phyloP scores from a whole-genome alignment of 2,113 vertebrate species.

The Labeo rohita region DNA sequence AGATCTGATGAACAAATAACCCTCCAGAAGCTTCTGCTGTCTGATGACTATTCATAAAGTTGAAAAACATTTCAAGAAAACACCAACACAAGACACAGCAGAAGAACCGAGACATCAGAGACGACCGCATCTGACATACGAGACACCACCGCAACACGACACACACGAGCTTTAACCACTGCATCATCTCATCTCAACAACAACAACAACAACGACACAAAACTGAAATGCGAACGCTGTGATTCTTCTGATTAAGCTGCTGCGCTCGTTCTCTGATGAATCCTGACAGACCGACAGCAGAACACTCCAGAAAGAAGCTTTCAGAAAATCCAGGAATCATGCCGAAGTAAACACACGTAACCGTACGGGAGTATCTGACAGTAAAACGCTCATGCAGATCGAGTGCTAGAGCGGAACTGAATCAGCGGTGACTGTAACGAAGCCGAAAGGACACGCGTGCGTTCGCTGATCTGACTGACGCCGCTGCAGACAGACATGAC shows the following conservation, averaged over 20 bases:
- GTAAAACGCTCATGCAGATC: not conserved
- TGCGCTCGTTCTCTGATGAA: no score
- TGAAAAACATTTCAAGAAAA: conserved; percentile 10
- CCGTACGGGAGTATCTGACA: not conserved
- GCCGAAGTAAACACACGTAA: not conserved
- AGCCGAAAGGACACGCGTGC: no score
- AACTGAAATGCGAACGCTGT: no score
- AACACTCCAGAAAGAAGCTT: not conserved
- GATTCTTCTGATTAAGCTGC: no score
- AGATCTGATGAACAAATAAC: not conserved
- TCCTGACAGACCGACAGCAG: no score
- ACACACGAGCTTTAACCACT: not conserved
- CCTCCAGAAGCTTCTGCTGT: not conserved
- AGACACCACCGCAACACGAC: not conserved
- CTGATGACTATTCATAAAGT: conserved; percentile 4
- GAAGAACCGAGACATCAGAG: not conserved
- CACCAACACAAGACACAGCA: not conserved
- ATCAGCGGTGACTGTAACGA: not conserved
- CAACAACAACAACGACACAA: no score
- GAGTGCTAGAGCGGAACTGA: not conserved
- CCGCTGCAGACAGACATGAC: not conserved
- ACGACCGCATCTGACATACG: not conserved
- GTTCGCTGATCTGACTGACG: not conserved
- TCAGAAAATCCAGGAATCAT: not conserved
- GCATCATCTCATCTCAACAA: not conserved